A percentile compares a stretch with the other conserved stretches of the same genome.
These are phyloP conservation scores for Seriola aureovittata DNA, from an alignment of 2,113 vertebrate genomes.

Conservation along the genomic window DNA sequence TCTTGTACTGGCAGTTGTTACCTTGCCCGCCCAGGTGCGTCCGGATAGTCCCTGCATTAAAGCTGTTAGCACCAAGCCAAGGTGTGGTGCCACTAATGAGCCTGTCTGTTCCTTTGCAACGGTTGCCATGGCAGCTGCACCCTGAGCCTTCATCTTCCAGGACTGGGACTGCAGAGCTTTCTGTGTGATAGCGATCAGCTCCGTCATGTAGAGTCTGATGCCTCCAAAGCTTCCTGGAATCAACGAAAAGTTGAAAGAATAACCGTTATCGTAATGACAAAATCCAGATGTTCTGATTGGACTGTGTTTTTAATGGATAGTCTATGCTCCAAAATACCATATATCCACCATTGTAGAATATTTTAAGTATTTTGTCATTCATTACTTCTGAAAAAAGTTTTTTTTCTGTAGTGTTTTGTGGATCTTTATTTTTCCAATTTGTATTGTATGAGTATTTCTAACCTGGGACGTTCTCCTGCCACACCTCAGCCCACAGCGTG, in stretches of 20 bases:
- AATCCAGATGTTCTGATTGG: background rate
- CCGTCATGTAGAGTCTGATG: slow-evolving; percentile 94
- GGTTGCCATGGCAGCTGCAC: slow-evolving; percentile 94
- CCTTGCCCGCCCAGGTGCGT: slow-evolving; percentile 97
- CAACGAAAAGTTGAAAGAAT: background rate
- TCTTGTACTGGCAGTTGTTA: slow-evolving; percentile 60
- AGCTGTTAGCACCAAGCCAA: slow-evolving; percentile 92
- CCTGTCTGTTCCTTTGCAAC: slow-evolving; percentile 94
- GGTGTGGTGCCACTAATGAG: slow-evolving; percentile 91
- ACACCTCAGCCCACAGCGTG: slow-evolving; percentile 93
- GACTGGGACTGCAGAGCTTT: slow-evolving; percentile 97
- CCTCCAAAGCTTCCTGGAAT: slow-evolving; percentile 92
- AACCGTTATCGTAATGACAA: background rate
- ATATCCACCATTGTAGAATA: no score
- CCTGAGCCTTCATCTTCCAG: slow-evolving; percentile 99
- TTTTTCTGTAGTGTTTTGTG: background rate
- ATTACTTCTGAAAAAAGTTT: no score
- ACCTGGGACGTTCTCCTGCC: slow-evolving; percentile 99
- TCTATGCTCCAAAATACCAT: no score
- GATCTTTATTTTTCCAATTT: background rate
- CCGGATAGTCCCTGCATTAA: slow-evolving; percentile 93
- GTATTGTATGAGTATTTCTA: slow-evolving; percentile 1
- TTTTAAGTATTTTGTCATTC: no score
- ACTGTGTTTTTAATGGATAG: no score
- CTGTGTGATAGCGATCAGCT: slow-evolving; percentile 94